These are phyloP conservation scores for Diachasmimorpha longicaudata DNA, from an alignment of 1,140 invertebrate genomes.

Conservation along the genomic window DNA sequence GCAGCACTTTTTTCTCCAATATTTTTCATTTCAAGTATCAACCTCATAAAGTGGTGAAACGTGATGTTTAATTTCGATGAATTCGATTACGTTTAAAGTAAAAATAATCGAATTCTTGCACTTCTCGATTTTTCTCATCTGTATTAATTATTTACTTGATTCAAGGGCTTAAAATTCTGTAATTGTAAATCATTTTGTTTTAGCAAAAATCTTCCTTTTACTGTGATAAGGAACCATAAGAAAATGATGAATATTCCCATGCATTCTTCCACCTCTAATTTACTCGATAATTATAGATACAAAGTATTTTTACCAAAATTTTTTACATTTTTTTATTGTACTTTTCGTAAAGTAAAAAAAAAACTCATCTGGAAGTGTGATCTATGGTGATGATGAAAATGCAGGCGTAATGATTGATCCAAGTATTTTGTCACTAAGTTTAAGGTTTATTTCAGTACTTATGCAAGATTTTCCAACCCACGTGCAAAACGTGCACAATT, in stretches of 20 bases:
- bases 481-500: neutral
- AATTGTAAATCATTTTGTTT: neutral
- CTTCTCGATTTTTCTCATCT: too few species aligned
- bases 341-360: neutral
- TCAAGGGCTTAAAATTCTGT: neutral
- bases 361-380: neutral
- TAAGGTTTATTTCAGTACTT: conserved; percentile 6
- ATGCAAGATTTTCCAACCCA: neutral
- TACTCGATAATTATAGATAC: neutral
- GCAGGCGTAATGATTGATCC: neutral
- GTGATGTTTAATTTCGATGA: neutral
- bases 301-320: neutral
- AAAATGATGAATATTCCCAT: neutral
- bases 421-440: neutral
- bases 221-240: neutral
- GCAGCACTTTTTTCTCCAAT: neutral
- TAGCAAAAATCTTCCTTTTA: neutral
- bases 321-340: conserved; percentile 5
- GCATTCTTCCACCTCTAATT: neutral
- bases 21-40: neutral
- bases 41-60: neutral
- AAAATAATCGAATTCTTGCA: too few species aligned
- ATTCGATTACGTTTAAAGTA: too few species aligned
- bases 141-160: too few species aligned
- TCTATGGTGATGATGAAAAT: neutral